These are phyloP conservation scores for Montipora sp. DNA, from an alignment of 64 coral and sea anemone genomes.

Conservation along the genomic window DNA sequence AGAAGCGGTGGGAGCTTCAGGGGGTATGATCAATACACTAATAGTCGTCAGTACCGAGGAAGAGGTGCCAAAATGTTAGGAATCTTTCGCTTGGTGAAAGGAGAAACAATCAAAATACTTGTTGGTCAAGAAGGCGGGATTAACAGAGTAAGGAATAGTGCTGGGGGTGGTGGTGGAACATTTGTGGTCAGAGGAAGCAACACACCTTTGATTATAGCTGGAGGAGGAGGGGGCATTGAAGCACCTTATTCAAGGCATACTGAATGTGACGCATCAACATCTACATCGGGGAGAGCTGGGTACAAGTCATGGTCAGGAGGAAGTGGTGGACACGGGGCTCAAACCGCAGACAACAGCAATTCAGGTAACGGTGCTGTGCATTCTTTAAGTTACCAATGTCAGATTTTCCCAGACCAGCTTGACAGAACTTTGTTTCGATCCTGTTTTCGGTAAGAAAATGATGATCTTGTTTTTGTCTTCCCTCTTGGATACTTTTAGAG, in stretches of 20 bases:
- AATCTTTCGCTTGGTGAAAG: conserved; percentile 21
- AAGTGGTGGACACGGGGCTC: not conserved
- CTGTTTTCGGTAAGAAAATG: too few species aligned
- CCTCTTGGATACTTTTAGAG: too few species aligned
- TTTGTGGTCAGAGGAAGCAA: conserved; percentile 49
- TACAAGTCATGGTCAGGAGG: conserved; percentile 12
- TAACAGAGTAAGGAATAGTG: not conserved
- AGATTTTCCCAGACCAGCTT: too few species aligned
- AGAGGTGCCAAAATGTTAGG: conserved; percentile 71
- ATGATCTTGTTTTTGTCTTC: too few species aligned
- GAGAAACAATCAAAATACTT: conserved; percentile 41
- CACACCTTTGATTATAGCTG: conserved; percentile 62
- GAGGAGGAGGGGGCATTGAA: conserved; percentile 59
- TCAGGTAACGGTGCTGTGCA: not conserved
- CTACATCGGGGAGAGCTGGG: conserved; percentile 59
- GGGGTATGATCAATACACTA: conserved; percentile 5
- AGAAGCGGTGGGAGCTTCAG: conserved; percentile 68
- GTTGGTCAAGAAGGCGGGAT: not conserved
- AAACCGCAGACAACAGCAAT: conserved; percentile 13
- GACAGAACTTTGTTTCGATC: too few species aligned
- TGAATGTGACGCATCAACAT: conserved; percentile 21
- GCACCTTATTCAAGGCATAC: not conserved
- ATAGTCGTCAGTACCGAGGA: conserved; percentile 49
- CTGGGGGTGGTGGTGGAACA: conserved; percentile 68
- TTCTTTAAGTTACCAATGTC: too few species aligned